phyloP scores from a whole-genome alignment of 2,113 vertebrate genomes.

The Platycercus adscitus region DNA sequence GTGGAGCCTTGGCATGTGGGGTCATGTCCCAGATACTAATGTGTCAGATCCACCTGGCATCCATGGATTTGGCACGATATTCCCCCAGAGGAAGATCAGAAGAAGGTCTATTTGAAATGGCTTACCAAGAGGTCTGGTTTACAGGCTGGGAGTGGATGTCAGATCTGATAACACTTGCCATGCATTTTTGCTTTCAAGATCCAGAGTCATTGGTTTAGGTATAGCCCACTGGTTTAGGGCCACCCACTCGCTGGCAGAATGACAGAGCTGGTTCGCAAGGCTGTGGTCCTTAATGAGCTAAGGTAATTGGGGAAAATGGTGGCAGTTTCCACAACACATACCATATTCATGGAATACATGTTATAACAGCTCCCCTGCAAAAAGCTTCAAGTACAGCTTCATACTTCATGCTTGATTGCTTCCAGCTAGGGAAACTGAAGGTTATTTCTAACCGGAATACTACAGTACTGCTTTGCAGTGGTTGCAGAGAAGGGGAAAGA shows the following conservation, averaged over 20 bases:
- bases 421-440: neutral
- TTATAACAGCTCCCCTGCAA: neutral
- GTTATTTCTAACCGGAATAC: rapidly evolving
- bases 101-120: neutral
- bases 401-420: neutral
- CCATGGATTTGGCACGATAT: neutral
- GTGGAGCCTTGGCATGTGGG: neutral
- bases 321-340: neutral
- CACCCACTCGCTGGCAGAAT: neutral
- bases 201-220: neutral
- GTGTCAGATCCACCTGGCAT: neutral
- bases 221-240: neutral
- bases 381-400: neutral
- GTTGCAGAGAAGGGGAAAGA: neutral
- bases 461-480: neutral
- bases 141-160: too few species aligned
- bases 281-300: neutral
- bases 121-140: neutral
- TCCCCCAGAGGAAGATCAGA: neutral
- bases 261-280: neutral
- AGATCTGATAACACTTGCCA: neutral
- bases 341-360: neutral
- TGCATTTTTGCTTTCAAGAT: neutral
- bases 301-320: neutral
- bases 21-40: neutral